Evolutionary conservation across 2,888 invertebrate genomes (phyloP), one percentile per base, ranked within the genome.

Genomic region (Odontocerum albicorne): DNA sequence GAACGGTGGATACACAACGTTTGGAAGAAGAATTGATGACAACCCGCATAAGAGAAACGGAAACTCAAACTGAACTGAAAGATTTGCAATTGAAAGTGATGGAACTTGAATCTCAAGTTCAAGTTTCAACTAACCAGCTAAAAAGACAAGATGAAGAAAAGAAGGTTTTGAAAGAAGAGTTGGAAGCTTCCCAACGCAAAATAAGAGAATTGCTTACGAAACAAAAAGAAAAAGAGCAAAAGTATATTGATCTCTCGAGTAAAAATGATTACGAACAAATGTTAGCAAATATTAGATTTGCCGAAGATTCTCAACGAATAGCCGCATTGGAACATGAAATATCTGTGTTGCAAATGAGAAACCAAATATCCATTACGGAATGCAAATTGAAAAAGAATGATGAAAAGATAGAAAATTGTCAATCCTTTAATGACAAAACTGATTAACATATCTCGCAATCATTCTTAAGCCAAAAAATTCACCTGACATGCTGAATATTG

Each of bases 1-100:
- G 90, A 59, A 86, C 88, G 3, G 84, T 85, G 43, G 92, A 93
- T 68, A 82, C 87, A 27, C 90, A 90, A 68, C 88, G 92, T 63
- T 74, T 96, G 22, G 96, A 97, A 66, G 96, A 98, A 68, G 97
- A 99, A 65, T 79, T 98, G 10, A 96, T 98, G 94, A 89, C 92
- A 1, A 90, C 95, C 7, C 85, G 92, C 65, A 88, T 98, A 62
- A 81, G 92, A 55, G 98, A 98, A 75, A 95, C 96, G 74, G 94
- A 96, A 67, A 91, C 94, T 0, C 77, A 94, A 42, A 92, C 96
- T 1, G 96, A 98, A 73, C 83, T 96, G 15, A 96, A 97, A 72
- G 96, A 97, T 69, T 81, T 96, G 63, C 85, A 96, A 66, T 85
- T 97, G 59, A 96, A 94, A 78, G 87, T 88, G 0, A 92, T 97